Evolutionary conservation across 1,140 invertebrate species (phyloP).

Genomic region (Zophobas morio): DNA sequence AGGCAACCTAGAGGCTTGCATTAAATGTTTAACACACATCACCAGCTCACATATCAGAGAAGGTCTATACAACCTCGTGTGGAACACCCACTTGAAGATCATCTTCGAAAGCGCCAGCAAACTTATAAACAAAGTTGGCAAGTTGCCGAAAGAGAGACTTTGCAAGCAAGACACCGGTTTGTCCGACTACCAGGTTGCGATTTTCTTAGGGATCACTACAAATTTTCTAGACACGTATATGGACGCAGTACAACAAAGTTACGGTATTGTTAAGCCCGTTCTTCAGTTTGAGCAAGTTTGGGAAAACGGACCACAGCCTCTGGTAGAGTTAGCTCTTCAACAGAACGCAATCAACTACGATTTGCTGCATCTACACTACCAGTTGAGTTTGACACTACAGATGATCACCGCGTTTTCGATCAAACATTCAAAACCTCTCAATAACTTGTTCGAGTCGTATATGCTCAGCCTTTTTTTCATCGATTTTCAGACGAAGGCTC

Average conservation of each 20-base stretch:
- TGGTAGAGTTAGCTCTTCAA: constrained; percentile 84
- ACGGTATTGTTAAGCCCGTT: constrained; percentile 68
- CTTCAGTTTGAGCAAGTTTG: constrained; percentile 80
- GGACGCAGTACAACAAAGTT: constrained; percentile 71
- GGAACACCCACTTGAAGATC: constrained; percentile 88
- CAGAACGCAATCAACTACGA: constrained; percentile 83
- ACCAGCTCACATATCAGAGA: constrained; percentile 75
- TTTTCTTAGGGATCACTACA: constrained; percentile 79
- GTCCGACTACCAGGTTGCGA: constrained; percentile 76
- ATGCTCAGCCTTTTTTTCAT: constrained; percentile 68
- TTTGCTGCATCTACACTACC: constrained; percentile 83
- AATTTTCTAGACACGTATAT: constrained; percentile 85
- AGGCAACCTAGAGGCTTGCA: constrained; percentile 75
- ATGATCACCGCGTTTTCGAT: constrained; percentile 86
- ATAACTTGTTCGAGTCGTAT: constrained; percentile 83
- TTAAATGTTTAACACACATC: constrained; percentile 76
- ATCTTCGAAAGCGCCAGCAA: constrained; percentile 81
- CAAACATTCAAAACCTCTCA: constrained; percentile 80
- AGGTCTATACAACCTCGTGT: constrained; percentile 86
- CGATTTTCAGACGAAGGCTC: constrained; percentile 60
- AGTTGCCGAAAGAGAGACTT: constrained; percentile 87
- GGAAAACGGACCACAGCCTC: constrained; percentile 75
- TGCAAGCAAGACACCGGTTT: constrained; percentile 83
- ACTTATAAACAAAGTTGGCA: constrained; percentile 91
- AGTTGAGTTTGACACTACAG: constrained; percentile 82